These are phyloP conservation scores for Pseudopodoces humilis DNA, from an alignment of 2,113 vertebrate genomes.

Conservation along the genomic window DNA sequence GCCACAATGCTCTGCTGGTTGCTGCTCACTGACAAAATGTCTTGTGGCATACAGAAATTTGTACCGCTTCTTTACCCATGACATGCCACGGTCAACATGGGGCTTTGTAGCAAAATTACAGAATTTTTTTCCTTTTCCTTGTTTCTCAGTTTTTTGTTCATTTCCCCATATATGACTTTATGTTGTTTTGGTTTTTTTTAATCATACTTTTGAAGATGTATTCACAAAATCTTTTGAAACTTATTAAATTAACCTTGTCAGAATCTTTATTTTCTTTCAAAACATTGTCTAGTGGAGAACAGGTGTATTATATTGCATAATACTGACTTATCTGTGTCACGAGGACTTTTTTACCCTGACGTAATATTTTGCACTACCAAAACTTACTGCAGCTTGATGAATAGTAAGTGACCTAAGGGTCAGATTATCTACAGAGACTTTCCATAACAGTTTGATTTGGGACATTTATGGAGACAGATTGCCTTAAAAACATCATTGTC, in stretches of 20 bases:
- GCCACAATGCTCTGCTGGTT: background rate
- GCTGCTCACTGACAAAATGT: rapidly evolving
- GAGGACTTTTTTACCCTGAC: background rate
- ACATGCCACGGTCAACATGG: too few species aligned
- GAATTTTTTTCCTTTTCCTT: background rate
- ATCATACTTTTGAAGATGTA: background rate
- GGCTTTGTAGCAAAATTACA: background rate
- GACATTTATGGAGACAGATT: background rate
- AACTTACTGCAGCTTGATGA: background rate
- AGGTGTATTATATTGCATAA: background rate
- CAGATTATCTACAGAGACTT: background rate
- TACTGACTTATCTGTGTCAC: background rate
- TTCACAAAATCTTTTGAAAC: background rate
- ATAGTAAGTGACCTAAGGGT: background rate
- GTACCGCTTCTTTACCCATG: background rate
- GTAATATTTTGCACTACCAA: background rate
- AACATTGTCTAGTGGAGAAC: rapidly evolving
- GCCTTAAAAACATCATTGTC: background rate
- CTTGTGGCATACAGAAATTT: background rate
- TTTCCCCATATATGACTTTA: background rate
- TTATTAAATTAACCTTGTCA: background rate
- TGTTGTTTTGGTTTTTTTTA: rapidly evolving
- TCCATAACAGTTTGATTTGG: background rate
- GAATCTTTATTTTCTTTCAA: background rate
- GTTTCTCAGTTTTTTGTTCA: rapidly evolving